phyloP scores from a whole-genome alignment of 2,888 invertebrate species.

The Hyppa rectilinea region DNA sequence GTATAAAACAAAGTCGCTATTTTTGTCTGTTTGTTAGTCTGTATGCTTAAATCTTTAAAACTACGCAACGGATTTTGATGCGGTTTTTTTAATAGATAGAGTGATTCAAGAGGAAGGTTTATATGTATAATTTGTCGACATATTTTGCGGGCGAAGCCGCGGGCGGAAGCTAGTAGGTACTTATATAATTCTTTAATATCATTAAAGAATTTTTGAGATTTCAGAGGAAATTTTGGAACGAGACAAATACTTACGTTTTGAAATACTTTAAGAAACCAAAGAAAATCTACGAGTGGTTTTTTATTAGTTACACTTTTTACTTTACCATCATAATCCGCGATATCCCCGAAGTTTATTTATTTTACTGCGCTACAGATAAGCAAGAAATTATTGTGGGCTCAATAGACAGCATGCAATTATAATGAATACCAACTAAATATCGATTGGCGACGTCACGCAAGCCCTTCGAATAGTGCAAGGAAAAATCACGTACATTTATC shows the following conservation, averaged over 20 bases:
- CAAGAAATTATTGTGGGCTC: slow-evolving; percentile 79
- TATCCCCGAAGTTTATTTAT: slow-evolving; percentile 68
- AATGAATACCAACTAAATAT: slow-evolving; percentile 83
- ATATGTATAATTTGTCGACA: too few relatives aligned
- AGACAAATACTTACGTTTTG: not conserved
- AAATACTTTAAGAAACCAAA: not conserved
- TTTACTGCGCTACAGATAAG: slow-evolving; percentile 70
- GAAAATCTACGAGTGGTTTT: not conserved
- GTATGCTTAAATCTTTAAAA: too few relatives aligned
- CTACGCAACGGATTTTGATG: too few relatives aligned
- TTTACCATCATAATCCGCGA: slow-evolving; percentile 56
- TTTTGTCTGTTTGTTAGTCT: too few relatives aligned
- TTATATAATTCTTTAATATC: too few relatives aligned
- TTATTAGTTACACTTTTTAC: slow-evolving; percentile 22
- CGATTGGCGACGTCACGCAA: slow-evolving; percentile 83
- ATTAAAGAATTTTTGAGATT: not conserved
- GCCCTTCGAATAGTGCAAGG: slow-evolving; percentile 62
- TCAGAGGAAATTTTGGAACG: not conserved
- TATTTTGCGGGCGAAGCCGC: too few relatives aligned
- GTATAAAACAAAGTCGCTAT: too few relatives aligned
- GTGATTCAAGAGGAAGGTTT: too few relatives aligned
- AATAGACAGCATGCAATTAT: slow-evolving; percentile 84
- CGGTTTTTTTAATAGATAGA: too few relatives aligned
- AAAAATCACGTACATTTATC: slow-evolving; percentile 9
- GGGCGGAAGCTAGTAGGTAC: too few relatives aligned